Base-by-base conservation (phyloP, 2,888 invertebrate species). In the Eristalis pertinax region DNA sequence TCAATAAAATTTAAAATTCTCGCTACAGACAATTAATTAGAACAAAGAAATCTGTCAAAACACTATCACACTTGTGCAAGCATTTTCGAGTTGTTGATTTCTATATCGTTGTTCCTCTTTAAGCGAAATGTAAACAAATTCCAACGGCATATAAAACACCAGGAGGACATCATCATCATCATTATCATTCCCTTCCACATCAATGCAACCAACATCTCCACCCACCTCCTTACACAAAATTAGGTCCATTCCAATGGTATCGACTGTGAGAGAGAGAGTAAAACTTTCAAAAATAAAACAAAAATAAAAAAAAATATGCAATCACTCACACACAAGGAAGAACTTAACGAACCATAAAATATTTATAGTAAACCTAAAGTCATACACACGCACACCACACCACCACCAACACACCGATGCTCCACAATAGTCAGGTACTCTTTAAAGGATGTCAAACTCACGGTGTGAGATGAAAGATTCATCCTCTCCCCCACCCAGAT, bases 341-440 rank as follows among this genome's bases (percentile, higher is more conserved):
- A 87, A 87, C 84, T 84, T 84, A 84, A 87, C 87, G 87, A 87
- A 87, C 87, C 86, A 87, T 87, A 87, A 83, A 84, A 87, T 84
- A 87, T 87, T 87, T 87, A 87, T 87, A 87, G 87, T 84, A 87
- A 87, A 87, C 87, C 84, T 68, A 87, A 87, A 84, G 76, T 80
- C 79, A 84, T 64, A 83, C 32, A 8, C 79, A 80, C 84, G 68
- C 65, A 76, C 35, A 82, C 76, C 24, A 50, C 50, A 15, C 11
- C 32, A 10, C 10, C 32, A 22, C 22, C 78, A 56, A 64, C 70
- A 68, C 63, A 76, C 78, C 60, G 43, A 79, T 24, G 10, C 38
- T 13, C 38, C 11, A 11, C 38, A 8, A 38, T 1, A 38, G 24
- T 24, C 13, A 13, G 60, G 60, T 60, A 19, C 50, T 74, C 73